Evolutionary conservation across 2,113 vertebrate genomes (phyloP), one percentile per base, ranked within the genome.

Genomic region (Xenotilapia caudafasciata): DNA sequence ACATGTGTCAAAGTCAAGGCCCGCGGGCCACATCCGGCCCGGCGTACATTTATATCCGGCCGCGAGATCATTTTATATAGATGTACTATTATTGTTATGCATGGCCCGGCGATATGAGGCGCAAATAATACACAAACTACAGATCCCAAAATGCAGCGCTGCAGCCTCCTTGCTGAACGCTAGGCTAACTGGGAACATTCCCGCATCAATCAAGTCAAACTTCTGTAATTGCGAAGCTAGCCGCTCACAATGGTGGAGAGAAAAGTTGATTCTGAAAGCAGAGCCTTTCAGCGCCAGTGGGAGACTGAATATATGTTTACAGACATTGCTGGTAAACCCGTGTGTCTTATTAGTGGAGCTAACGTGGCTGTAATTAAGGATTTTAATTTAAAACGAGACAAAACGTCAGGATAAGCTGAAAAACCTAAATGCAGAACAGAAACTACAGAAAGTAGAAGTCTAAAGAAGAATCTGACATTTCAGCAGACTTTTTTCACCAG

Each of bases 401-500:
- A 53, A 53, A 53, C 3, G 1, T 28, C 28, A 28, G 28, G 28
- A 28, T 28, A 28, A 28, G 28, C 28, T 28, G 28, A 28, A 28
- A 28, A 28, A 28, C 28, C 5, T 5, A 28, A 5, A 28, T 28
- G 28, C 28, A 28, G 28, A 5, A 5, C 28, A 28, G 28, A 28
- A 28, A 28, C 28, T 28, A 28, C 28, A 28, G 28, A 28, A 28
- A 6, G 28, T 28, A 28, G 28, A 28, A 28, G 28, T 5, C 49
- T 51, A 9, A 53, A 53, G 49, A 53, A 53, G 19, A 51, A 51
- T 51, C 17, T 9, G 3, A 51, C 49, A n/a, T 51, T 0, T 53
- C 49, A 9, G 17, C 49, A 10, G 49, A n/a, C 3, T 0, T 5
- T 51, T 51, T 0, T 51, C 4, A 51, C 0, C 49, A n/a, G 49